Evolutionary conservation across 23 tunicate genomes (phyloP), one percentile per base, ranked within the genome.

Genomic region (Halocynthia roretzi): DNA sequence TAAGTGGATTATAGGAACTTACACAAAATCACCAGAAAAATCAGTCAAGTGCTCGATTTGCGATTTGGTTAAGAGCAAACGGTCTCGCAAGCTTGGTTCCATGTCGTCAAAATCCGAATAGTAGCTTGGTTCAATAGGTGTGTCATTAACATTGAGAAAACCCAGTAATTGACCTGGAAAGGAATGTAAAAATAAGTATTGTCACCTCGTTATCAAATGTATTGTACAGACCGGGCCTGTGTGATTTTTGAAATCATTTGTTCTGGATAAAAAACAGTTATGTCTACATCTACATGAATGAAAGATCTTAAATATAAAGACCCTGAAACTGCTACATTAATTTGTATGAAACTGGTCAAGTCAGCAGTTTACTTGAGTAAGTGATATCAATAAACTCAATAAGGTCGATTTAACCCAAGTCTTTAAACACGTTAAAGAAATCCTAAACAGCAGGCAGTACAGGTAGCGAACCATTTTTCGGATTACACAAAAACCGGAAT

Each of bases 151-250:
- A 58, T 91, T 81, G 19, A 85, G 66, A 53, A 91, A 81, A 69
- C 97, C 97, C 20, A 91, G 91, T 55, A 85, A 84, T 10, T 77
- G 7, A n/a, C 96, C 96, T 85, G 76, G 9, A 64, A 67, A 68
- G 19, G 14, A 31, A 21, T 50, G 15, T 18, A 52, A 22, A 9
- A 71, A 31, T 31, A 31, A 31, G 44, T 4, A 31, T 31, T 31
- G 44, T 31, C 44, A 31, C 44, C 44, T 31, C 4, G 44, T 31
- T 31, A 31, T 31, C 44, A 31, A 31, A 31, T 31, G 44, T 31
- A 31, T 31, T 31, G 44, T 31, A 31, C 1, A 31, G 44, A 31
- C 44, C 44, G 4, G 4, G 44, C 1, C 17, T 60, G n/a, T 60
- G 17, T 60, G n/a, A 15, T n/a, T 60, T 60, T 60, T 60, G 64